Evolutionary conservation across 2,888 invertebrate species (phyloP).

Genomic region (Amblyjoppa proteus): DNA sequence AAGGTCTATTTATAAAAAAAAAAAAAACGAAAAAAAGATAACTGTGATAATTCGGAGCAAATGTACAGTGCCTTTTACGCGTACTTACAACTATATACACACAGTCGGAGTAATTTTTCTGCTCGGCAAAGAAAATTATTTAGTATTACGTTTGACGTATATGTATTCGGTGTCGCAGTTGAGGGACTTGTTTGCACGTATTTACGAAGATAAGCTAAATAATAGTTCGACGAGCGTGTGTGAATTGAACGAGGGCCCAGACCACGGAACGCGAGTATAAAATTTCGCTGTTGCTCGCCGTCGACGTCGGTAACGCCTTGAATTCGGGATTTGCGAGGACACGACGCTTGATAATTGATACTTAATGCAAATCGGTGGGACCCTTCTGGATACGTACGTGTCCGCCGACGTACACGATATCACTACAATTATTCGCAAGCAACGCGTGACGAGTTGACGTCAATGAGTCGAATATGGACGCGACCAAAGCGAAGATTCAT

Average conservation of each 20-base stretch:
- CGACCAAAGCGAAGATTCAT: constrained; percentile 83
- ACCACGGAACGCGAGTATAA: neutral
- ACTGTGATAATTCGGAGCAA: neutral
- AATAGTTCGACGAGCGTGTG: neutral
- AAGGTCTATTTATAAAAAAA: neutral
- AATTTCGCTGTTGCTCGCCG: neutral
- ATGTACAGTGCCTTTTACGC: neutral
- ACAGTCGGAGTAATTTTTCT: neutral
- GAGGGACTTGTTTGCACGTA: neutral
- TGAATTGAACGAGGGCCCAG: neutral
- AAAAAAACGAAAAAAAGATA: neutral
- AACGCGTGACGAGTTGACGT: constrained; percentile 27
- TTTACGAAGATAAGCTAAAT: neutral
- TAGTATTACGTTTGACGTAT: neutral
- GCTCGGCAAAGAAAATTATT: neutral
- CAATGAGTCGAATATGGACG: constrained; percentile 76
- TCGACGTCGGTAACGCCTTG: neutral
- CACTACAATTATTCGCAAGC: neutral
- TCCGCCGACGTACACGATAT: neutral
- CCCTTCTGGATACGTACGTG: neutral
- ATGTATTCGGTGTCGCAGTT: neutral
- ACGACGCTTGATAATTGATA: neutral
- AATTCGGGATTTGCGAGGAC: constrained; percentile 3
- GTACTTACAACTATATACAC: neutral
- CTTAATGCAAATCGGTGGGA: neutral